Conservation (phyloP, 2,113 vertebrate species). For the Pelecanus crispus region DNA sequence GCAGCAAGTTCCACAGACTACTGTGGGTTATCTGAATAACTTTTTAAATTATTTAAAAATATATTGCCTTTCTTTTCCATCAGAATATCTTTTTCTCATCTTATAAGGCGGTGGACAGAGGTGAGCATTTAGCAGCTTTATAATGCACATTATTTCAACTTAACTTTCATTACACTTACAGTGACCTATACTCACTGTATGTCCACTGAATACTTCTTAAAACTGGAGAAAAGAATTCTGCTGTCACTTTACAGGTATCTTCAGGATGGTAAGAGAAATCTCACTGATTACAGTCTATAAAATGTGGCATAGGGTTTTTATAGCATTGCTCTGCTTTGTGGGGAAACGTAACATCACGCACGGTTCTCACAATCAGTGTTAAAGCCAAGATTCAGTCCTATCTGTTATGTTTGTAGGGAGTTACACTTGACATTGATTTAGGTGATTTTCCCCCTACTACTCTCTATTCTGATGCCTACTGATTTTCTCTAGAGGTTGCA, state of each 20-base stretch:
- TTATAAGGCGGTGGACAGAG: not conserved
- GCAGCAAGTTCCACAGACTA: not conserved
- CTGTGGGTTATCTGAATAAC: not conserved
- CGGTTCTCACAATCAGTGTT: not conserved
- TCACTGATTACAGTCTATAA: not conserved
- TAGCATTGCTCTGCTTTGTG: not conserved
- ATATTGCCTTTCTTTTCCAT: not conserved
- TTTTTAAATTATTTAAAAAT: not conserved
- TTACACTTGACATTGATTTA: not conserved
- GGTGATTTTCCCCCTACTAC: not conserved
- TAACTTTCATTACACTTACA: not conserved
- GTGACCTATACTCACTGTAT: not conserved
- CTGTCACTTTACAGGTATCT: not conserved
- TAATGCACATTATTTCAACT: not conserved
- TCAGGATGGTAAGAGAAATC: not conserved
- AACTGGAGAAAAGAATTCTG: not conserved
- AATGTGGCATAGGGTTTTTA: not conserved
- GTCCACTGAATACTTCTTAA: not conserved
- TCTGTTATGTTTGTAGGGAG: not conserved
- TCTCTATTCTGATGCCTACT: not conserved
- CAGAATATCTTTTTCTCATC: not conserved
- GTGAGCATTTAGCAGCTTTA: not conserved
- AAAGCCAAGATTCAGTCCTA: not conserved
- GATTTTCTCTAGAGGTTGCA: not conserved
- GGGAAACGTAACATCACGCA: not conserved